A percentile compares a stretch with the other conserved stretches of the same genome.
These are phyloP conservation scores for Megalurothrips usitatus DNA, from an alignment of 2,888 invertebrate species.

Conservation along the genomic window DNA sequence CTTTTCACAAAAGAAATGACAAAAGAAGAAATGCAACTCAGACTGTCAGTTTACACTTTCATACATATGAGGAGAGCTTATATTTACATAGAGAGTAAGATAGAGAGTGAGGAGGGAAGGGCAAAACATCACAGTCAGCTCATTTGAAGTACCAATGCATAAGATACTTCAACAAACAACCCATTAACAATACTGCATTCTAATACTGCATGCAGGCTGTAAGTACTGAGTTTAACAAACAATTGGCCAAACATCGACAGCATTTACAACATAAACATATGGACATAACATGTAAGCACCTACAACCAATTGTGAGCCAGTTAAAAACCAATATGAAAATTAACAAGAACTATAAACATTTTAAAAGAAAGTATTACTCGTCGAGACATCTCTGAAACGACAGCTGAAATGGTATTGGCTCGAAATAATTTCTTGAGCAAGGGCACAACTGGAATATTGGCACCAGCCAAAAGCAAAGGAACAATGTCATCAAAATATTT, in stretches of 20 bases:
- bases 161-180: not conserved
- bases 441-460: slow-evolving; percentile 4
- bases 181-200: not conserved
- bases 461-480: not conserved
- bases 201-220: slow-evolving; percentile 21
- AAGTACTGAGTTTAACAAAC: not conserved
- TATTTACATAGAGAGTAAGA: not conserved
- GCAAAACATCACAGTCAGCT: slow-evolving; percentile 20
- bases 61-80: not conserved
- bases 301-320: not conserved
- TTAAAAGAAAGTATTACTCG: too few species aligned
- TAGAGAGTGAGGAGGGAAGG: slow-evolving; percentile 19
- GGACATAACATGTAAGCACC: not conserved
- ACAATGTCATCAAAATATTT: slow-evolving; percentile 17
- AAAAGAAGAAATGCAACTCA: slow-evolving; percentile 16
- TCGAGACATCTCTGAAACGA: too few species aligned
- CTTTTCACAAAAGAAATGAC: not conserved
- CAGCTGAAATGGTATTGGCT: too few species aligned
- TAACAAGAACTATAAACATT: not conserved
- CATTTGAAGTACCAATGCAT: not conserved
- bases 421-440: not conserved
- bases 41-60: slow-evolving; percentile 18
- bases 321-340: not conserved
- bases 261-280: not conserved
- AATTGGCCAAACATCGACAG: not conserved